Conservation (phyloP, 2,888 invertebrate genomes). For the Perdita meconis region DNA sequence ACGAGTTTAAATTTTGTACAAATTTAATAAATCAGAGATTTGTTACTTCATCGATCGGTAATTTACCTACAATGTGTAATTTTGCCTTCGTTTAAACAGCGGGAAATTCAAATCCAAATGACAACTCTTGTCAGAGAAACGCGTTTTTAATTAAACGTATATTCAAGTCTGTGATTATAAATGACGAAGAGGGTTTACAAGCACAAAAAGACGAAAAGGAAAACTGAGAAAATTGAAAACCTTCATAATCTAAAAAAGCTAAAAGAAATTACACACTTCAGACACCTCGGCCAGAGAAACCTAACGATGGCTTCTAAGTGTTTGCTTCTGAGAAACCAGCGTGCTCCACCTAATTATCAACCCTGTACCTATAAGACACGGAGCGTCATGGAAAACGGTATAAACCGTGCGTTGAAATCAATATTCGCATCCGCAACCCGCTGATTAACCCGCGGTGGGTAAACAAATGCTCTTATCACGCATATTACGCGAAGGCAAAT, state of each 20-base stretch:
- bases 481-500: slow-evolving; percentile 20
- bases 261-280: background rate
- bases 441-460: slow-evolving; percentile 20
- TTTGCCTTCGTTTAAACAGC: background rate
- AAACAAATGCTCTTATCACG: slow-evolving; percentile 34
- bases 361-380: too few species aligned
- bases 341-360: slow-evolving; percentile 28
- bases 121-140: too few species aligned
- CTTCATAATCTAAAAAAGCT: too few species aligned
- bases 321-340: slow-evolving; percentile 16
- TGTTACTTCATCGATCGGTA: background rate
- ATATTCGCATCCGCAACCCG: slow-evolving; percentile 6
- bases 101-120: slow-evolving; percentile 2
- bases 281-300: background rate
- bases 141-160: too few species aligned
- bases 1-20: background rate
- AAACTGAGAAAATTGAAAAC: too few species aligned
- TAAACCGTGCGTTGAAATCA: slow-evolving; percentile 21
- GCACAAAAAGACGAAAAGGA: too few species aligned
- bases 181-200: too few species aligned
- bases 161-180: too few species aligned
- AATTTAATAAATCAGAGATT: background rate
- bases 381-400: background rate
- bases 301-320: background rate
- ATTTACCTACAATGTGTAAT: slow-evolving; percentile 5